Evolutionary conservation across 1,140 invertebrate genomes (phyloP), one percentile per base, ranked within the genome.

Genomic region (Drosophila repletoides): DNA sequence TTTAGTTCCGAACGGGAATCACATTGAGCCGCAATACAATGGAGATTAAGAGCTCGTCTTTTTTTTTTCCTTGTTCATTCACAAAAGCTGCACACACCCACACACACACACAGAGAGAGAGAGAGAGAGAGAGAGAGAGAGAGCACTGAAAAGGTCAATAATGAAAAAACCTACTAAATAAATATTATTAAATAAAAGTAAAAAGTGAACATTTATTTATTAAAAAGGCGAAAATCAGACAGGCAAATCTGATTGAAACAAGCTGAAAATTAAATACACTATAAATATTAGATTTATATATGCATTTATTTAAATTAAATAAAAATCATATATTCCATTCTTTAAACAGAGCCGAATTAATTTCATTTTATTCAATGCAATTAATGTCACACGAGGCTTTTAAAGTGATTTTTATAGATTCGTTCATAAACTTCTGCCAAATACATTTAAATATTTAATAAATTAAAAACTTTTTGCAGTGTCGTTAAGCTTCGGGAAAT

Each of bases 1-100:
- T 71, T 52, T 58, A 15, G 69, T 14, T 46, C 43, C 19, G 48
- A 9, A 48, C 26, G 46, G 38, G 64, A 61, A 36, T 68, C 58
- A 29, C 65, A 68, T 68, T 63, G 70, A 73, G 66, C 70, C 52
- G 45, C 70, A 73, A 73, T 70, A 73, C 66, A 73, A 73, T 73
- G 66, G 52, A 69, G 70, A 73, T 73, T 73, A 73, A 73, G 60
- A 69, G 66, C 41, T 28, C 33, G 56, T 48, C 58, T 56, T 58
- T 63, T 29, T 10, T 22, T 26, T 33, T 46, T 68, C 55, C 15
- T 41, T 56, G 51, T 58, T 58, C 33, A 64, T 59, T 40, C 59
- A 63, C 41, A 55, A 71, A 19, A 17, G 45, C 45, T 21, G 28
- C 28, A 48, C 28, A 33, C 45, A n/a, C n/a, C n/a, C n/a, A n/a